These are phyloP conservation scores for Plectropomus leopardus DNA, from an alignment of 2,113 vertebrate genomes.

Conservation along the genomic window DNA sequence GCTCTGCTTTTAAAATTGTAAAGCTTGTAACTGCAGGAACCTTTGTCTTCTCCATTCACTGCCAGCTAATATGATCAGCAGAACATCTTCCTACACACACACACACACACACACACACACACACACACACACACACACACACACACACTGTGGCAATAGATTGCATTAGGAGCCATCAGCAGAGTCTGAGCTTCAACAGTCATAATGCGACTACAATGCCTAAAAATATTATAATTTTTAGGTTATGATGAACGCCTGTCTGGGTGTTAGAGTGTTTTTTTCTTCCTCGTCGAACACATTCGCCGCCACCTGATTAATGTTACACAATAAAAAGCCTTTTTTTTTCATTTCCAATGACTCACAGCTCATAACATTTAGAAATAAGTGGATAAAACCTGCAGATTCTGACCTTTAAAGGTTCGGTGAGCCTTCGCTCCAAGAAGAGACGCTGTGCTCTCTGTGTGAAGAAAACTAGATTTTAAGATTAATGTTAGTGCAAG, in stretches of 20 bases:
- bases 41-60: background rate
- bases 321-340: background rate
- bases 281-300: too few relatives aligned
- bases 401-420: background rate
- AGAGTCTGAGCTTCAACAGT: background rate
- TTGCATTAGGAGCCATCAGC: background rate
- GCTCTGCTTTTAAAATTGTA: background rate
- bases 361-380: background rate
- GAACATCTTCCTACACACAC: background rate
- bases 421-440: background rate
- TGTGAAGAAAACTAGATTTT: background rate
- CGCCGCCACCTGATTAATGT: background rate
- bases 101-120: background rate
- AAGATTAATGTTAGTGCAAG: background rate
- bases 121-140: constrained; percentile 1
- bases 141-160: too few relatives aligned
- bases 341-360: background rate
- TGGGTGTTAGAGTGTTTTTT: background rate
- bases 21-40: background rate
- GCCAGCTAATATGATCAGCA: background rate
- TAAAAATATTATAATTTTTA: background rate
- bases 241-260: background rate
- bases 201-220: too few relatives aligned
- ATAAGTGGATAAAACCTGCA: background rate
- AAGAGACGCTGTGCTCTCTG: background rate